Percentiles rank a stretch among this genome's conserved stretches.
Evolutionary conservation across 1,140 invertebrate species (phyloP).

Genomic region (Heterodera carotae): DNA sequence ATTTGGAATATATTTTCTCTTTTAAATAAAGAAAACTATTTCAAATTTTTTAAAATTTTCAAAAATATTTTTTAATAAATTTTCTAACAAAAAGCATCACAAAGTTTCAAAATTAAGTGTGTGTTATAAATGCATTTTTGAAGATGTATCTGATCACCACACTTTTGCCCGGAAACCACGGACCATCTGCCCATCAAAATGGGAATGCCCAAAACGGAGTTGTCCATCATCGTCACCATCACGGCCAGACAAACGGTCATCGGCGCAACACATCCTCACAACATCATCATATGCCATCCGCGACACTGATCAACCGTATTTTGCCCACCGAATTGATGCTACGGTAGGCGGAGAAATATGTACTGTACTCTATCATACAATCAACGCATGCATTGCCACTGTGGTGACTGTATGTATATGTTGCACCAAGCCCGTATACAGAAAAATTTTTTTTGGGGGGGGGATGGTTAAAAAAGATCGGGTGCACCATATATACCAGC

Average conservation of each 20-base stretch:
- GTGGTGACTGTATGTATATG: not conserved
- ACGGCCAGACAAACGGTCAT: constrained; percentile 6
- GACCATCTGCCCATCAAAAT: constrained; percentile 40
- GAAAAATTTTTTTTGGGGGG: constrained; percentile 28
- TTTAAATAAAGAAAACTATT: no score
- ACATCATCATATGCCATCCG: constrained; percentile 8
- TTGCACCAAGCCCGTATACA: constrained; percentile 24
- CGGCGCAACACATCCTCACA: not conserved
- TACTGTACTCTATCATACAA: no score
- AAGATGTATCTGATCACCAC: constrained; percentile 65
- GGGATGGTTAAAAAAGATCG: no score
- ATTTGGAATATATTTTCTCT: no score
- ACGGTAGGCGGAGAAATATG: constrained; percentile 53
- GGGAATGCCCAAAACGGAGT: constrained; percentile 7
- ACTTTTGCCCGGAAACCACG: constrained; percentile 45
- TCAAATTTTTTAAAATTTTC: no score
- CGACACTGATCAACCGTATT: constrained; percentile 59
- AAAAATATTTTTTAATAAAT: no score
- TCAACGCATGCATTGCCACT: no score
- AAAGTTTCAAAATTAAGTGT: no score
- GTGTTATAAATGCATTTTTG: not conserved
- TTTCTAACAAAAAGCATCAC: no score
- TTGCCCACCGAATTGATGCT: constrained; percentile 63
- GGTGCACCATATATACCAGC: no score
- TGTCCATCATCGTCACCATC: not conserved